phyloP scores from a whole-genome alignment of 2,888 invertebrate genomes.

The Drosophila anomalata region DNA sequence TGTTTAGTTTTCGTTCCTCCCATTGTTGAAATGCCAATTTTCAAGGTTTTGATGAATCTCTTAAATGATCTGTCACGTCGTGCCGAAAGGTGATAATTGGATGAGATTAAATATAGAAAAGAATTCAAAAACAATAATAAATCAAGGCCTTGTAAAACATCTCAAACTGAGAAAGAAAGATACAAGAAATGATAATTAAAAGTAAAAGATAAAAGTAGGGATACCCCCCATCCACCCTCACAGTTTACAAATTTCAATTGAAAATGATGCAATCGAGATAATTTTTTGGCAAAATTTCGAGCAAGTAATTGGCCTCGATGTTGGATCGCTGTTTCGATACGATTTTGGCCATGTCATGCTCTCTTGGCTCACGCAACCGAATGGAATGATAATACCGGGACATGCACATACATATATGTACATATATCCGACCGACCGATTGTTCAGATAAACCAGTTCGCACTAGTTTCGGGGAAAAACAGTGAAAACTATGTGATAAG shows the following conservation, averaged over 20 bases:
- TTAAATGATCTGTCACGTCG: constrained; percentile 30
- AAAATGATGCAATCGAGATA: constrained; percentile 53
- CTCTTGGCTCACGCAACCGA: constrained; percentile 34
- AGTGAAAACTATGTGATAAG: constrained; percentile 43
- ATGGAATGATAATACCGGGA: constrained; percentile 39
- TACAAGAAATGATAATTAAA: background rate
- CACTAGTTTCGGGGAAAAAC: constrained; percentile 20
- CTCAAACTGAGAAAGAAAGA: constrained; percentile 2
- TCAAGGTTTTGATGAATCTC: constrained; percentile 25
- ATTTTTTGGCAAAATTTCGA: constrained; percentile 40
- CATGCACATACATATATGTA: constrained; percentile 15
- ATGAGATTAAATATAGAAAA: constrained; percentile 8
- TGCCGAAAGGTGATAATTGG: constrained; percentile 22
- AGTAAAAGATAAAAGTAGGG: constrained; percentile 4
- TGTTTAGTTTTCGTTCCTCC: background rate
- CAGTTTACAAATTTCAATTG: constrained; percentile 38
- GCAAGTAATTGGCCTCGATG: constrained; percentile 31
- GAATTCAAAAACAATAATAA: constrained; percentile 17
- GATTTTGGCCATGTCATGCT: constrained; percentile 34
- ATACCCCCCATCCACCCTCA: background rate
- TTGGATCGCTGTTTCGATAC: constrained; percentile 9
- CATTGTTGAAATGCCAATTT: constrained; percentile 8
- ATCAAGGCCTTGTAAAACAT: background rate
- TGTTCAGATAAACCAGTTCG: constrained; percentile 26
- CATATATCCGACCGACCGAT: constrained; percentile 25